Conservation (phyloP, 92 coral and sea anemone species). For the Epizoanthus stellaris region DNA sequence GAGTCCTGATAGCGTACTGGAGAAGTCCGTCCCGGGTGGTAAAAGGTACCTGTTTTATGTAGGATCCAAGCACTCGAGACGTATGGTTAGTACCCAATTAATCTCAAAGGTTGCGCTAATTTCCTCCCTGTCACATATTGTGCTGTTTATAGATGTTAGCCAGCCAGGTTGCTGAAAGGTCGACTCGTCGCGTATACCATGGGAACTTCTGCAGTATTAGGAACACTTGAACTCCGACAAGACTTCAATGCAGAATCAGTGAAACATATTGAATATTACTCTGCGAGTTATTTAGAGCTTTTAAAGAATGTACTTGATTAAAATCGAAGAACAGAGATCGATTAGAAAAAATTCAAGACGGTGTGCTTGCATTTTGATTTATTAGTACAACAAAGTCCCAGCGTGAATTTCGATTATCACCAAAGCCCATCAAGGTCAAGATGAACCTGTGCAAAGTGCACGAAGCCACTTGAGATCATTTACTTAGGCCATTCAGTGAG, state of each 20-base stretch:
- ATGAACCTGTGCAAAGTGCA: slow-evolving; percentile 13
- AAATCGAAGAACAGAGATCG: neutral
- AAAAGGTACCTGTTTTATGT: neutral
- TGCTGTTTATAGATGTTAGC: neutral
- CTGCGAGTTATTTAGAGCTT: neutral
- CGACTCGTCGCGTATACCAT: slow-evolving; percentile 1
- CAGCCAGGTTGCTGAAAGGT: slow-evolving; percentile 22
- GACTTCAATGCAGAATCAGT: neutral
- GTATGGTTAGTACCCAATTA: neutral
- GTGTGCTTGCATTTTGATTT: too few species aligned
- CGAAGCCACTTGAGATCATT: slow-evolving; percentile 39
- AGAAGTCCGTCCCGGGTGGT: too few species aligned
- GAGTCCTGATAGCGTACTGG: too few species aligned
- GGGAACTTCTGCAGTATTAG: neutral
- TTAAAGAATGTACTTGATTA: neutral
- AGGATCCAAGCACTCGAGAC: neutral
- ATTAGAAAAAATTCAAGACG: neutral
- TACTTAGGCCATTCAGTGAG: slow-evolving; percentile 5
- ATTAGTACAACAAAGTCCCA: neutral
- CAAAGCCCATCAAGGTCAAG: slow-evolving; percentile 30
- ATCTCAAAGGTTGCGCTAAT: neutral
- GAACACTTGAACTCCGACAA: neutral
- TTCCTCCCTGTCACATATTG: slow-evolving; percentile 7
- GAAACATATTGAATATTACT: neutral
- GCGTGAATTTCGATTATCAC: slow-evolving; percentile 17